A percentile compares a stretch with the other conserved stretches of the same genome.
phyloP scores from a whole-genome alignment of 2,797 vertebrate species.

The Neopelma chrysocephalum region DNA sequence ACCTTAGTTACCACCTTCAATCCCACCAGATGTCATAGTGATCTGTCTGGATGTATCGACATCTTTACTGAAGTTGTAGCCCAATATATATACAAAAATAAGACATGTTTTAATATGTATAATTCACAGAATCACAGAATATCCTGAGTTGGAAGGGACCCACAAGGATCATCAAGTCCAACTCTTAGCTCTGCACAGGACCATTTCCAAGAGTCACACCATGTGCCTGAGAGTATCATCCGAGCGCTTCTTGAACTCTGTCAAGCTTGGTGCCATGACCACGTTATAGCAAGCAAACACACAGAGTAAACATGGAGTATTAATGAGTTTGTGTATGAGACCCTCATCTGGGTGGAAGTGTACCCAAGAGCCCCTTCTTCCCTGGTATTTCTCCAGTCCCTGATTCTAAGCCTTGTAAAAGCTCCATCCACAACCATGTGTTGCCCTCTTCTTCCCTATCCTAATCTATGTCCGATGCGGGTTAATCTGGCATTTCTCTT shows the following conservation, averaged over 20 bases:
- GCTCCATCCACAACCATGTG: rapidly evolving
- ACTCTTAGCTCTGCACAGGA: background rate
- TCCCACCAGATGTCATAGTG: background rate
- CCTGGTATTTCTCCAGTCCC: background rate
- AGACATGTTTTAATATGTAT: background rate
- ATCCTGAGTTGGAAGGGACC: background rate
- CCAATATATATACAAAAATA: background rate
- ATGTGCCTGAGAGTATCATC: background rate
- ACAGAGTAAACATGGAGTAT: background rate
- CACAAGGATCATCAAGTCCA: background rate
- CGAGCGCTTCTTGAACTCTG: background rate
- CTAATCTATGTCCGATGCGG: background rate
- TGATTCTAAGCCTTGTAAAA: background rate
- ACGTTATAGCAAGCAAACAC: background rate
- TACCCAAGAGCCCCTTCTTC: background rate
- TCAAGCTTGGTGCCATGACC: background rate
- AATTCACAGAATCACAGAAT: background rate
- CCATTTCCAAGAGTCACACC: background rate
- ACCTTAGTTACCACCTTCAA: background rate
- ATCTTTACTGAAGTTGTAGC: background rate
- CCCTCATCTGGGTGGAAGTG: background rate
- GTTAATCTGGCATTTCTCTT: background rate
- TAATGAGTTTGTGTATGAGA: background rate
- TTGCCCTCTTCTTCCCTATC: background rate
- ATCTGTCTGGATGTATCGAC: background rate